These are phyloP conservation scores for Euphydryas editha DNA, from an alignment of 2,888 invertebrate genomes.

Conservation along the genomic window DNA sequence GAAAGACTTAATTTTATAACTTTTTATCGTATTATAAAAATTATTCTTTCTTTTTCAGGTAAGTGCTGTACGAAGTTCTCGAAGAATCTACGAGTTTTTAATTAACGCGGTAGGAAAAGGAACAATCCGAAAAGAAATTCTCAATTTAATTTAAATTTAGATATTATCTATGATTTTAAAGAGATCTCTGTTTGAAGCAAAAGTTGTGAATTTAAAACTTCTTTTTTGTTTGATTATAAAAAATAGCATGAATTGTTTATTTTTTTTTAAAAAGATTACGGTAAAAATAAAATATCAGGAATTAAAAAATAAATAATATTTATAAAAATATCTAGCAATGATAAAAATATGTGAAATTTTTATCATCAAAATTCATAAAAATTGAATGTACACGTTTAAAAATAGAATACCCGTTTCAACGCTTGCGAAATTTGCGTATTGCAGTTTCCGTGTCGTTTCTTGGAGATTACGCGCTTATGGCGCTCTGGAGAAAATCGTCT, in stretches of 20 bases:
- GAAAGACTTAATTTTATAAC: slow-evolving; percentile 16
- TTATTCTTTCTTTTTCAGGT: slow-evolving; percentile 66
- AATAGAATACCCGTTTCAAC: slow-evolving; percentile 5
- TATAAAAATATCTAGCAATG: neutral
- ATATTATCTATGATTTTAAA: slow-evolving; percentile 42
- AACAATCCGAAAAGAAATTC: slow-evolving; percentile 56
- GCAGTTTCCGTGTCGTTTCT: slow-evolving; percentile 43
- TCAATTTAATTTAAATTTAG: slow-evolving; percentile 48
- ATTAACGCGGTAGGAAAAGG: slow-evolving; percentile 56
- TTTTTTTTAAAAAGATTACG: neutral
- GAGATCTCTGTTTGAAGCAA: slow-evolving; percentile 41
- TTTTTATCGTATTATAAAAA: slow-evolving; percentile 20
- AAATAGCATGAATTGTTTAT: neutral
- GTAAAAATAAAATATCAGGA: neutral
- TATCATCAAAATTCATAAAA: neutral
- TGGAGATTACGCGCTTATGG: slow-evolving; percentile 48
- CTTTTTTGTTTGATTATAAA: neutral
- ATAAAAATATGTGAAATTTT: slow-evolving; percentile 7
- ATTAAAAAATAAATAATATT: neutral
- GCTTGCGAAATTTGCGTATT: slow-evolving; percentile 21
- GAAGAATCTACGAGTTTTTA: slow-evolving; percentile 60
- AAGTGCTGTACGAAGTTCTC: slow-evolving; percentile 54
- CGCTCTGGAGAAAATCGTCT: slow-evolving; percentile 44
- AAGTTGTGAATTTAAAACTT: slow-evolving; percentile 5
- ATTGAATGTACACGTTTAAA: too few species aligned